phyloP scores from a whole-genome alignment of 2,113 vertebrate species.

The Sarotherodon lohbergeri region DNA sequence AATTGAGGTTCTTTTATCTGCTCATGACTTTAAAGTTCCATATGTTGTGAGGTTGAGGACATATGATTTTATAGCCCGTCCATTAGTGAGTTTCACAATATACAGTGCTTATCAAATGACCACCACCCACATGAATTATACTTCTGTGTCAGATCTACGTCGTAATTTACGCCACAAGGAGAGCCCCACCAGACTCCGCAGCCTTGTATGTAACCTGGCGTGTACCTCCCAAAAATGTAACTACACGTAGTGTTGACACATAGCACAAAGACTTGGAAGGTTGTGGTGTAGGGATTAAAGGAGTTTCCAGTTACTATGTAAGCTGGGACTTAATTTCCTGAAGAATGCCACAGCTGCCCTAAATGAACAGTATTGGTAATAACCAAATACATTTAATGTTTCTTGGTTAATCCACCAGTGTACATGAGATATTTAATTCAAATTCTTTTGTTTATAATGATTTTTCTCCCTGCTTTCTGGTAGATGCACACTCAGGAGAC shows the following conservation, averaged over 20 bases:
- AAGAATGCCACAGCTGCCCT: neutral
- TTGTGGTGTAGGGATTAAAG: neutral
- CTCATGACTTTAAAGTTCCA: neutral
- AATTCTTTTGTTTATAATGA: neutral
- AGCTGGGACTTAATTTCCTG: neutral
- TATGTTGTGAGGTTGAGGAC: neutral
- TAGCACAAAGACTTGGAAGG: neutral
- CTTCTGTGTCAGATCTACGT: neutral
- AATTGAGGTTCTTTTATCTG: neutral
- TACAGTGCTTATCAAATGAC: neutral
- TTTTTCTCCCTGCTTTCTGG: neutral
- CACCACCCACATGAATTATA: neutral
- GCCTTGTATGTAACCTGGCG: neutral
- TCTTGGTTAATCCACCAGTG: neutral
- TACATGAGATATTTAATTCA: neutral
- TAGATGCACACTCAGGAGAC: slow-evolving; percentile 65
- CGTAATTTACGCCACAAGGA: neutral
- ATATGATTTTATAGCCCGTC: neutral
- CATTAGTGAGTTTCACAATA: neutral
- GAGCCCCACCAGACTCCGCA: neutral
- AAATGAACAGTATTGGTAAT: neutral
- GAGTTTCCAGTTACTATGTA: neutral
- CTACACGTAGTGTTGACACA: neutral
- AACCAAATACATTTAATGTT: neutral
- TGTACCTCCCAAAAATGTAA: neutral